Conservation (phyloP, 37 sponge, comb jelly and placozoan genomes). For the Haliclona indistincta region DNA sequence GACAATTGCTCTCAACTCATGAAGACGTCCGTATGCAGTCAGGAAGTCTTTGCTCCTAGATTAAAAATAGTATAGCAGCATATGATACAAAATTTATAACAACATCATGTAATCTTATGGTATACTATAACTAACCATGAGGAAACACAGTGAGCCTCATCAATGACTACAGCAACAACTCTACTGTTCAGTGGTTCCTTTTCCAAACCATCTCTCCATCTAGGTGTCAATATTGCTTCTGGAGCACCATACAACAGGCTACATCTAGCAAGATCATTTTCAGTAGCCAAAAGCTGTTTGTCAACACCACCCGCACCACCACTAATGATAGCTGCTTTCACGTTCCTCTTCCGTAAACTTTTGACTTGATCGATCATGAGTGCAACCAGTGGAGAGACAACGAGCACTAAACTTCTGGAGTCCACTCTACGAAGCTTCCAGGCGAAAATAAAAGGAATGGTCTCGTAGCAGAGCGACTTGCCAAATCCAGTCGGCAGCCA, state of each 20-base stretch:
- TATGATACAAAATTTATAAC: background rate
- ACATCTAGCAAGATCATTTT: conserved; percentile 6
- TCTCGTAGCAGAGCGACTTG: background rate
- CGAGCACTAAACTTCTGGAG: background rate
- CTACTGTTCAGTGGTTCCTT: background rate
- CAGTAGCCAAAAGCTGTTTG: conserved; percentile 3
- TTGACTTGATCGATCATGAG: conserved; percentile 53
- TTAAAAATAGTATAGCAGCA: background rate
- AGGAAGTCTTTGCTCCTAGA: conserved; percentile 55
- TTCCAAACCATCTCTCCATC: conserved; percentile 31
- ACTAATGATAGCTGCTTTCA: conserved; percentile 25
- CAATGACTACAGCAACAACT: conserved; percentile 17
- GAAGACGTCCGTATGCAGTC: conserved; percentile 40
- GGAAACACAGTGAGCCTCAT: conserved; percentile 39
- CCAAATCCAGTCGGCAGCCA: conserved; percentile 5
- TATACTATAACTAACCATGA: conserved; percentile 22
- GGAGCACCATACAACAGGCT: conserved; percentile 18
- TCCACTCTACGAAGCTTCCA: background rate
- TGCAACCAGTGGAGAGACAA: conserved; percentile 51
- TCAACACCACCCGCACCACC: background rate
- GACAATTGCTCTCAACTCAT: conserved; percentile 48
- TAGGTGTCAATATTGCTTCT: conserved; percentile 3
- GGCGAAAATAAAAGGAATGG: conserved; percentile 9
- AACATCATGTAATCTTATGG: background rate
- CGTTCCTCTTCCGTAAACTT: conserved; percentile 6